phyloP scores from a whole-genome alignment of 2,797 vertebrate genomes.

The Podarcis siculus region DNA sequence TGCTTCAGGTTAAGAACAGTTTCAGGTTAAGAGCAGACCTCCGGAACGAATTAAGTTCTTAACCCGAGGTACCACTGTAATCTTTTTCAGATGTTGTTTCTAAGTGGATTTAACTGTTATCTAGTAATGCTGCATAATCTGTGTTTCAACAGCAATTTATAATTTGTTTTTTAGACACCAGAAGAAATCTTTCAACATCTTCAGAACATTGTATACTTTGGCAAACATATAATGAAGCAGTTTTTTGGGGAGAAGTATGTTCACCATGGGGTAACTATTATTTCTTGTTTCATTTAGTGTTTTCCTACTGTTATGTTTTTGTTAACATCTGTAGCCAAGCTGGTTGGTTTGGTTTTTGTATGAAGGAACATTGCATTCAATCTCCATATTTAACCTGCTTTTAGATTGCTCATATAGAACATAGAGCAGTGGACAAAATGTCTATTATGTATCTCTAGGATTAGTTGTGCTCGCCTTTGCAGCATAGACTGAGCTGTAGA shows the following conservation, averaged over 20 bases:
- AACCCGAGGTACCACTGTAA: not conserved
- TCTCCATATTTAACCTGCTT: not conserved
- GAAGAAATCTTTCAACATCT: slow-evolving; percentile 93
- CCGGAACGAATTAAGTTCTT: too few relatives aligned
- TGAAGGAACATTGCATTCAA: not conserved
- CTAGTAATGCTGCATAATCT: not conserved
- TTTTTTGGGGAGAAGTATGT: slow-evolving; percentile 94
- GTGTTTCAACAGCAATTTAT: not conserved
- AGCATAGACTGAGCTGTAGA: not conserved
- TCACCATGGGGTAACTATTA: slow-evolving; percentile 89
- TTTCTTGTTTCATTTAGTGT: slow-evolving; percentile 35
- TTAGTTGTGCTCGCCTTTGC: not conserved
- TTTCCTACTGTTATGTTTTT: not conserved
- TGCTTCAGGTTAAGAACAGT: too few relatives aligned
- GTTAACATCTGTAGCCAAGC: not conserved
- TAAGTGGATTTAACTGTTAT: not conserved
- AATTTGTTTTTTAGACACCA: slow-evolving; percentile 81
- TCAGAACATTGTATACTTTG: slow-evolving; percentile 94
- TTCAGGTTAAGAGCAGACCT: too few relatives aligned
- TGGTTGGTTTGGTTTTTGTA: not conserved
- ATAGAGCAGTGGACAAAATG: not conserved
- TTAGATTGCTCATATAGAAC: not conserved
- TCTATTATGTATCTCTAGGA: not conserved
- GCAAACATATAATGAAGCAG: slow-evolving; percentile 94
- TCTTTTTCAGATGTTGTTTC: not conserved